Evolutionary conservation across 2,888 invertebrate species (phyloP), one percentile per base, ranked within the genome.

Genomic region (Protonemura montana): DNA sequence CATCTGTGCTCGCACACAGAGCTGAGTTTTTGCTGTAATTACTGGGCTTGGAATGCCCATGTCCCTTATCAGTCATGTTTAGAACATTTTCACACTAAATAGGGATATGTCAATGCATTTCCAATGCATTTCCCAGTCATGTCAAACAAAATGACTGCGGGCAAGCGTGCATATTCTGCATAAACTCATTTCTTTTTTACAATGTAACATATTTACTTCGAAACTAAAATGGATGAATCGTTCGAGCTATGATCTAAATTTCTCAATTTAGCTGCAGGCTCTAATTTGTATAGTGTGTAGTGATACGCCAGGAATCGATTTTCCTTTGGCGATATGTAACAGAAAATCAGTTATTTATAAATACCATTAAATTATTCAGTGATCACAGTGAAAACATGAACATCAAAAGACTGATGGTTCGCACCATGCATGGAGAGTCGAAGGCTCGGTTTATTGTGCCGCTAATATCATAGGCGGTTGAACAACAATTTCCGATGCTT

Each of bases 291-390:
- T 41, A 41, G 41, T 59, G 59, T 21, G 21, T 59, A 59, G 59
- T 59, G 59, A 59, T 59, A 59, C 21, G 59, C 21, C 21, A 10
- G 59, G 21, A 59, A 59, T 59, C 59, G 59, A 59, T 59, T 59
- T 59, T 2, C 59, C 59, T 3, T 59, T 13, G 59, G 59, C 16
- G 7, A 59, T 59, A 21, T 59, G 59, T 21, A 59, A 21, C 59
- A 21, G 59, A 59, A 59, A 59, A 59, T 59, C 59, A 59, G 59
- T 59, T 59, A 59, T 59, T 59, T 59, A 59, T 59, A 59, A 59
- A 59, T 59, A 21, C 16, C 21, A 59, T 59, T 59, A 59, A 59
- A 59, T 59, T 59, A 59, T 59, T 59, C 59, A 59, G 59, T 59
- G 59, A 59, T 59, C 59, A 59, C 6, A 21, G 59, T 59, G 59